Base-by-base conservation (phyloP, 2,888 invertebrate species). In the Drosophila hamatofila region DNA sequence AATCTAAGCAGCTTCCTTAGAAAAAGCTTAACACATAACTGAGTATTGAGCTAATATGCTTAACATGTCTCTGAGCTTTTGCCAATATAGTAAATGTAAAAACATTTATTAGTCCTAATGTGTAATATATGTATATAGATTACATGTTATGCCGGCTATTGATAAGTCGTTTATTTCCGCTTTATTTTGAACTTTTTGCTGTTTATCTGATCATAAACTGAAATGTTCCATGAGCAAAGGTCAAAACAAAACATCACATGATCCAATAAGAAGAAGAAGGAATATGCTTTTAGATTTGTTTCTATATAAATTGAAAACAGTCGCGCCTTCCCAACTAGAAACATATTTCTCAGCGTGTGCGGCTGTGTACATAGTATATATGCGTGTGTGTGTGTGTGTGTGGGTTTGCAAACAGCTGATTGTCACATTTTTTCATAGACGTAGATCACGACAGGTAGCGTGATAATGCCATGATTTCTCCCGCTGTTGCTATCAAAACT, bases 161-260 rank as follows among this genome's bases (percentile, higher is more conserved):
- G 25, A 55, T 39, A 23, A 59, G 30, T 59, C 8, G 44, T 41
- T 3, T 23, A 11, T 39, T 23, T 11, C 11, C 9, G 27, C 48
- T 37, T n/a, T 16, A n/a, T 55, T 65, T 55, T 58, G 23, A 27
- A 18, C 42, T 59, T 66, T 18, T 37, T 5, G 33, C 23, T 66
- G 74, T 84, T 84, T 84, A 87, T 84, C 85, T 74, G 69, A 62
- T 66, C 69, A 73, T 86, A 77, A 78, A 83, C 67, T 27, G 59
- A 41, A 62, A 55, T 57, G 57, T 48, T 56, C 30, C 33, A 21
- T 70, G 83, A 51, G 63, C 83, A 83, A 87, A 83, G 83, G 87
- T 83, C 82, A 69, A 66, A 69, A 62, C 59, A 49, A 54, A 63
- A 39, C 68, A 84, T 84, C 84, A 87, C 88, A 87, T 84, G 88